Base-by-base conservation (phyloP, 2,797 vertebrate species). In the Parauchenoglanis punctatus region DNA sequence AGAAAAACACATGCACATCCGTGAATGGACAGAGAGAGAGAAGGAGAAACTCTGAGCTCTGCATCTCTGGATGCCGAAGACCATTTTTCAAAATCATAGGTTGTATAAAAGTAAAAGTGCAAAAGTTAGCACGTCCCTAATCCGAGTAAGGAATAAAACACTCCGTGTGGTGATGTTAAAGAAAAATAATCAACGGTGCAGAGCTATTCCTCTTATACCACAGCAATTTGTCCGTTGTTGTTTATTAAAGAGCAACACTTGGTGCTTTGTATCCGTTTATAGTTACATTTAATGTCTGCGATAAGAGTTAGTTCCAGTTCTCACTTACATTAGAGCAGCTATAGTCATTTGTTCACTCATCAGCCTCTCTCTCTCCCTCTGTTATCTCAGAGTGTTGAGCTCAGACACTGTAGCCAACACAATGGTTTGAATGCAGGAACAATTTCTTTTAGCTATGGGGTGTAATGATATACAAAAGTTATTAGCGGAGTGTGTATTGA, bases 1-100 rank as follows among this genome's bases (percentile, higher is more conserved):
- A 90, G 72, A 85, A 87, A 90, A 88, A 86, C 46, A 80, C 44
- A 25, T 18, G 1, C 2, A 28, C 56, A 76, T 40, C 40, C 67
- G 40, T 87, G 84, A 87, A 88, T 83, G 77, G 61, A 87, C 31
- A 65, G 40, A 52, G 25, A 31, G 8, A 67, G 52, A 56, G 28
- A 23, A 4, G 40, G 31, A 59, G 0, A 25, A 0, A 72, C 35
- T 40, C 40, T 46, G 40, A 0, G 40, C 35, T 40, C 40, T 46
- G 40, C 10, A 25, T 73, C 20, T 73, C 20, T 46, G 20, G 46
- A 25, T 35, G 17, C 28, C 18, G 28, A 68, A 3, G 28, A 46
- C 7, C 13, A 25, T 49, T 49, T 25, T 49, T 40, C 17, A 46
- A 23, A 49, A 2, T 49, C 44, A 75, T 25, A 46, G 35, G 35